Percentiles rank a stretch among this genome's conserved stretches.
phyloP scores from a whole-genome alignment of 2,888 invertebrate genomes.

The Tenthredo mesomela region DNA sequence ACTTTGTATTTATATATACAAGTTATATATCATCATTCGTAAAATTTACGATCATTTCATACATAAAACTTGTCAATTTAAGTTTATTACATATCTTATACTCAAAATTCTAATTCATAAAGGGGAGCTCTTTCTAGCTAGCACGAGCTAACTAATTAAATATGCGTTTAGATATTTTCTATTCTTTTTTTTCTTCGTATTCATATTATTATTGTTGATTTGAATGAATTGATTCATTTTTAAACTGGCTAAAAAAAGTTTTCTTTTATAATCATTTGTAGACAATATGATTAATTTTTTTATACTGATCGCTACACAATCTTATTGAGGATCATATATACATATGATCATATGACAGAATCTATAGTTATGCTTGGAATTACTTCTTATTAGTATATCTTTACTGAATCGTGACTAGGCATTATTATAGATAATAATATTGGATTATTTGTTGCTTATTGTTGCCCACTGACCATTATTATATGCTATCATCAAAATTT shows the following conservation, averaged over 20 bases:
- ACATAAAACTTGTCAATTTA: constrained; percentile 6
- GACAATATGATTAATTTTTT: constrained; percentile 10
- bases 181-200: not conserved
- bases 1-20: not conserved
- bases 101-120: constrained; percentile 27
- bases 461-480: constrained; percentile 25
- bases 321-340: not conserved
- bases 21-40: not conserved
- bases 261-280: not conserved
- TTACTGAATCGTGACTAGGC: constrained; percentile 49
- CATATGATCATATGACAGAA: constrained; percentile 11
- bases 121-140: not conserved
- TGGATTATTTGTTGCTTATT: constrained; percentile 44
- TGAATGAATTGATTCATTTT: not conserved
- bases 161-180: not conserved
- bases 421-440: constrained; percentile 31
- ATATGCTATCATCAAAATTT: constrained; percentile 20
- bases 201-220: not conserved
- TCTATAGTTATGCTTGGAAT: constrained; percentile 34
- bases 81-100: constrained; percentile 10
- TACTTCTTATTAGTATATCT: not conserved
- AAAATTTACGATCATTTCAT: constrained; percentile 7
- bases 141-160: constrained; percentile 36
- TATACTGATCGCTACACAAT: not conserved
- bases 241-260: not conserved